Evolutionary conservation across 2,888 invertebrate species (phyloP).

Genomic region (Scaptomyza polygonia): DNA sequence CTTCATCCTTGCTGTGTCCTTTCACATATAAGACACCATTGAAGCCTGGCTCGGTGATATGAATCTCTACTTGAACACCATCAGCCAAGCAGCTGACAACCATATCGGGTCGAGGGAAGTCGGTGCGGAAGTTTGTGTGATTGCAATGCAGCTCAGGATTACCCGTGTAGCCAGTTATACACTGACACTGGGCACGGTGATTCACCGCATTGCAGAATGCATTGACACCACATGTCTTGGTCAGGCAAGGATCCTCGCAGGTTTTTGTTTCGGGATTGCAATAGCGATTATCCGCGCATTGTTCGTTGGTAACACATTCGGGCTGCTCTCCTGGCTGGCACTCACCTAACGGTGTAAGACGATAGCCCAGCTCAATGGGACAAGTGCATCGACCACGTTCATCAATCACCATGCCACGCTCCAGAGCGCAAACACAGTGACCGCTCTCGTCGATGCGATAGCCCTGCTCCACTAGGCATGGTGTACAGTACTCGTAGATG

Average conservation of each 20-base stretch:
- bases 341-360: conserved; percentile 86
- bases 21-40: conserved; percentile 96
- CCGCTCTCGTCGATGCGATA: conserved; percentile 91
- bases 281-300: conserved; percentile 91
- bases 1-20: conserved; percentile 96
- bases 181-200: conserved; percentile 91
- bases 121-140: conserved; percentile 87
- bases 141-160: conserved; percentile 90
- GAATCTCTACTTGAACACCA: conserved; percentile 94
- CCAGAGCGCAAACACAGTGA: conserved; percentile 92
- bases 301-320: conserved; percentile 89
- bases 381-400: conserved; percentile 91
- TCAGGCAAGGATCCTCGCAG: conserved; percentile 92
- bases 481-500: conserved; percentile 90
- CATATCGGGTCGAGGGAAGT: conserved; percentile 94
- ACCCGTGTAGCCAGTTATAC: conserved; percentile 90
- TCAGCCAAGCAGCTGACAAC: conserved; percentile 95
- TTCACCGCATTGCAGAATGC: conserved; percentile 91
- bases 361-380: conserved; percentile 89
- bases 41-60: conserved; percentile 89
- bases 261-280: conserved; percentile 89
- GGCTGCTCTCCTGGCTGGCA: conserved; percentile 85
- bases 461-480: conserved; percentile 89
- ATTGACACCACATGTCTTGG: conserved; percentile 89
- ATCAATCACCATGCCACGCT: conserved; percentile 91